Evolutionary conservation across 2,797 vertebrate species (phyloP).

Genomic region (Ficedula albicollis): DNA sequence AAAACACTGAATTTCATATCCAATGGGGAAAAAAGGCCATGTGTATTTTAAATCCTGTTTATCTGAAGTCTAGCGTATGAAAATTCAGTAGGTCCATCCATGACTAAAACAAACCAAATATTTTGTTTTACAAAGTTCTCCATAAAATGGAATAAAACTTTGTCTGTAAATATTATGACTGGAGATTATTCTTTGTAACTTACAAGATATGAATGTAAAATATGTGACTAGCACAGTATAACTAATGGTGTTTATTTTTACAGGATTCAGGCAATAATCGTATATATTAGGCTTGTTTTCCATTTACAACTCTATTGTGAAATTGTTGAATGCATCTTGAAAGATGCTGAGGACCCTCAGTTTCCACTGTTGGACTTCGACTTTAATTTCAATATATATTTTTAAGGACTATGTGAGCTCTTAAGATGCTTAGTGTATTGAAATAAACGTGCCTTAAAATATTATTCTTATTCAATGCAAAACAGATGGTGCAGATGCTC

Average conservation of each 20-base stretch:
- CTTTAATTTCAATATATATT: constrained; percentile 12
- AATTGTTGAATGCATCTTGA: neutral
- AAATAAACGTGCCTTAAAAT: constrained; percentile 25
- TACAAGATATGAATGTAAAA: neutral
- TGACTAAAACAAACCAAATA: neutral
- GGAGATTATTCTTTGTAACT: neutral
- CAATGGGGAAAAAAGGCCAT: neutral
- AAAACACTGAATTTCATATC: neutral
- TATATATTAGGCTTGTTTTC: neutral
- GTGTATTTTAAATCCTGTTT: neutral
- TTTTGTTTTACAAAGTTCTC: neutral
- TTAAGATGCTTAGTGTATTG: constrained; percentile 7
- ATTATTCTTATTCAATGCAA: constrained; percentile 42
- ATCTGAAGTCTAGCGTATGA: neutral
- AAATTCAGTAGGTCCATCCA: neutral
- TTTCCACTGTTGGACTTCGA: neutral
- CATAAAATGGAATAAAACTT: neutral
- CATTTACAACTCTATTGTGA: neutral
- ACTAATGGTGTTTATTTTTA: constrained; percentile 9
- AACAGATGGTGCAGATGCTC: constrained; percentile 28
- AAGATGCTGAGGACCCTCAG: neutral
- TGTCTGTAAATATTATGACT: neutral
- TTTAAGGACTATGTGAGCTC: constrained; percentile 1
- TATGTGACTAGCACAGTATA: neutral
- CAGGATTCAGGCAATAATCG: neutral